phyloP scores from a whole-genome alignment of 2,888 invertebrate genomes.

The Tigriopus californicus region DNA sequence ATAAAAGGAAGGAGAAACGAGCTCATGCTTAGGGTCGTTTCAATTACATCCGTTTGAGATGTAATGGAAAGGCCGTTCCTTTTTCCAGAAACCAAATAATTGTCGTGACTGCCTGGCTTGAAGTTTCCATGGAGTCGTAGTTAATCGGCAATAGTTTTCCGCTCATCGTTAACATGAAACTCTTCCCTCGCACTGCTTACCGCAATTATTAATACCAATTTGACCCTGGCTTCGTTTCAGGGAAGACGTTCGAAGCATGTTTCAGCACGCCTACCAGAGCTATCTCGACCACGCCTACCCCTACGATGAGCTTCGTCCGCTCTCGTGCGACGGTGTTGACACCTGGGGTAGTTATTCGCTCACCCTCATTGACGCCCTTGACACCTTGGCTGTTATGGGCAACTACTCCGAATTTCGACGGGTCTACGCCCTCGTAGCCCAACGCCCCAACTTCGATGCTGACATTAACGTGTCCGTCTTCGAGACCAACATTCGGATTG shows the following conservation, averaged over 20 bases:
- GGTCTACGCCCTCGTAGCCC: conserved; percentile 33
- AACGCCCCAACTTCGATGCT: conserved; percentile 55
- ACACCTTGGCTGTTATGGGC: conserved; percentile 39
- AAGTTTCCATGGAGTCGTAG: no score
- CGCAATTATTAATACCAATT: no score
- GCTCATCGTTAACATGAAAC: no score
- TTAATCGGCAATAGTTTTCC: no score
- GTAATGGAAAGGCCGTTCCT: no score
- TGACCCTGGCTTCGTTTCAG: conserved; percentile 18
- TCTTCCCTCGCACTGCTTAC: no score
- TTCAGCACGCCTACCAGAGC: conserved; percentile 39
- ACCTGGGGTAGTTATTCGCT: conserved; percentile 56
- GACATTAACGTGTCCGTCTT: conserved; percentile 99
- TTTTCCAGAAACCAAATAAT: no score
- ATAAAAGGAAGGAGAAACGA: no score
- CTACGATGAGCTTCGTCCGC: conserved; percentile 41
- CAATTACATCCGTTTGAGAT: no score
- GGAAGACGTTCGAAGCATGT: conserved; percentile 34
- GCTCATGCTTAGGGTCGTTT: no score
- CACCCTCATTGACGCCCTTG: conserved; percentile 39
- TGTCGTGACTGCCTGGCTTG: no score
- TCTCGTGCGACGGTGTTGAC: conserved; percentile 71
- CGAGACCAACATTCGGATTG: conserved; percentile 95
- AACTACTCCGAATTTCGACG: conserved; percentile 37
- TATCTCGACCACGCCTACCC: conserved; percentile 44